A percentile compares a stretch with the other conserved stretches of the same genome.
phyloP scores from a whole-genome alignment of 2,888 invertebrate species.

The Parnassius apollo region DNA sequence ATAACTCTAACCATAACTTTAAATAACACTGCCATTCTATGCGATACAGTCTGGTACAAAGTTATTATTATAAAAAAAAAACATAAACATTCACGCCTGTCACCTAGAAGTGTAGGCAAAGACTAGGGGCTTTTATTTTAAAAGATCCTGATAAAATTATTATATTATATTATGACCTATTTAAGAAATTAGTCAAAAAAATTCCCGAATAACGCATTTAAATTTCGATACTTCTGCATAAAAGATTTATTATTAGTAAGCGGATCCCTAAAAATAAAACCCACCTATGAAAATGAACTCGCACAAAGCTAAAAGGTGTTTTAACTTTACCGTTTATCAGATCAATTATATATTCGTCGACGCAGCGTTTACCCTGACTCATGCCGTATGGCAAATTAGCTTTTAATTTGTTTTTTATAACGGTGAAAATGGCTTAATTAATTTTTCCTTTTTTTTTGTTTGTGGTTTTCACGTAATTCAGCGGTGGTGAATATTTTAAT shows the following conservation, averaged over 20 bases:
- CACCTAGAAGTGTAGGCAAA: too few relatives aligned
- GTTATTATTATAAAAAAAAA: too few relatives aligned
- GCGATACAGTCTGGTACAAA: too few relatives aligned
- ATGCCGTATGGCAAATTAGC: slow-evolving; percentile 33
- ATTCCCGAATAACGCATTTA: too few relatives aligned
- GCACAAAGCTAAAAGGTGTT: slow-evolving; percentile 37
- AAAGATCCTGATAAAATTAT: too few relatives aligned
- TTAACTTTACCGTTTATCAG: slow-evolving; percentile 40
- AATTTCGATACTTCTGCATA: background rate
- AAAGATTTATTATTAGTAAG: background rate
- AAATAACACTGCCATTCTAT: too few relatives aligned
- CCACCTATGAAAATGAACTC: slow-evolving; percentile 19
- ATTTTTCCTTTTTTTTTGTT: slow-evolving; percentile 22
- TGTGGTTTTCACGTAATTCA: slow-evolving; percentile 3
- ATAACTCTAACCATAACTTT: too few relatives aligned
- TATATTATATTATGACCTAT: too few relatives aligned
- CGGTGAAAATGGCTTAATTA: slow-evolving; percentile 29
- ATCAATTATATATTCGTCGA: slow-evolving; percentile 40
- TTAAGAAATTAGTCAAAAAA: too few relatives aligned
- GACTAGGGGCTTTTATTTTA: too few relatives aligned
- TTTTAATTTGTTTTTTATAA: slow-evolving; percentile 33
- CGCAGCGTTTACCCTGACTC: slow-evolving; percentile 29
- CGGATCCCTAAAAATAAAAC: slow-evolving; percentile 20
- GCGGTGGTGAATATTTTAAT: slow-evolving; percentile 5
- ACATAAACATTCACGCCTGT: too few relatives aligned